A percentile compares a stretch with the other conserved stretches of the same genome.
Conservation (phyloP, 2,797 vertebrate genomes). For the Rhinichthys osculus region DNA sequence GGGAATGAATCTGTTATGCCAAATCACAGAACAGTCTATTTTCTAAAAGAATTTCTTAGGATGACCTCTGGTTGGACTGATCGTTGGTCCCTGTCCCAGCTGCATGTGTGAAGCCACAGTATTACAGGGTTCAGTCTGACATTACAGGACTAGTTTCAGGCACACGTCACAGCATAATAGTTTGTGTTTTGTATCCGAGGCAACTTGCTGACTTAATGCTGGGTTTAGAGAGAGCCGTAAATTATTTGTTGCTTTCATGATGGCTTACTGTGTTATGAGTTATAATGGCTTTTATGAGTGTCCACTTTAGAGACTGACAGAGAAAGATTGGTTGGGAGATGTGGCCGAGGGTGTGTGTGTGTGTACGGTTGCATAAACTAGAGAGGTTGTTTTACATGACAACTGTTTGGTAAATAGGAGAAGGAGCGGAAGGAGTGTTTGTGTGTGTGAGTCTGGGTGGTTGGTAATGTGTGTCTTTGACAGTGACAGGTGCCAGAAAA, state of each 20-base stretch:
- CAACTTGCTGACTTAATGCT: conserved; percentile 46
- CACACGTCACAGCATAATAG: conserved; percentile 23
- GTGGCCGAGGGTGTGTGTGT: background rate
- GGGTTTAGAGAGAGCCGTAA: conserved; percentile 26
- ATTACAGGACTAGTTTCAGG: conserved; percentile 3
- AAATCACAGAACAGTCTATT: background rate
- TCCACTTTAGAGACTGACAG: conserved; percentile 15
- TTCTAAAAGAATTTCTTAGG: background rate
- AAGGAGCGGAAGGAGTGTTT: conserved; percentile 18
- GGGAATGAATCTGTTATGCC: background rate
- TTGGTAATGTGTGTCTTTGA: conserved; percentile 40
- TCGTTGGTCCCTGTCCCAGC: background rate
- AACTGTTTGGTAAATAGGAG: conserved; percentile 39
- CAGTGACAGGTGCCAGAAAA: conserved; percentile 60
- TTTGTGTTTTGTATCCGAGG: conserved; percentile 48
- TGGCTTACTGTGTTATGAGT: conserved; percentile 27
- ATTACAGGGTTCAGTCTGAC: conserved; percentile 31
- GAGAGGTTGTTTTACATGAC: conserved; percentile 32
- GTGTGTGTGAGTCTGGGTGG: conserved; percentile 33
- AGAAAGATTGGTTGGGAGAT: background rate
- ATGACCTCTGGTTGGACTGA: conserved; percentile 41
- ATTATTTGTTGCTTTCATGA: conserved; percentile 37
- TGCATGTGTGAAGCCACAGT: conserved; percentile 3
- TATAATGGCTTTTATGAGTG: conserved; percentile 40
- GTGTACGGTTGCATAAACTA: conserved; percentile 5